These are phyloP conservation scores for Arvicanthis niloticus DNA, from an alignment of 2,113 vertebrate species.

Conservation along the genomic window DNA sequence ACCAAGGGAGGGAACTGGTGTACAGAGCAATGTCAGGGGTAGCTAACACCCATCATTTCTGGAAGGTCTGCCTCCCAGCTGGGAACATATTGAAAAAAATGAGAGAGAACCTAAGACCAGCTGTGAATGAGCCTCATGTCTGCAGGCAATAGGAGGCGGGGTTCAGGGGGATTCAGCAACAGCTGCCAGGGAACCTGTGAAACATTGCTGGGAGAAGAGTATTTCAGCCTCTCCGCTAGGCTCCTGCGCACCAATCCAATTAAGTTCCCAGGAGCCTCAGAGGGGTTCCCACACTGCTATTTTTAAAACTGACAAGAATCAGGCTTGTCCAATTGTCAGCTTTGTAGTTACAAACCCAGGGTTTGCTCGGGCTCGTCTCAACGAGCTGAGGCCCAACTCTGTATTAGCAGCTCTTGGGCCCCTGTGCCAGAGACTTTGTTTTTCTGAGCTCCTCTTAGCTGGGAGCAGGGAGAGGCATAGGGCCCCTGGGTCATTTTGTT, in stretches of 20 bases:
- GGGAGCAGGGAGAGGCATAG: neutral
- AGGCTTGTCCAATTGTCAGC: slow-evolving; percentile 58
- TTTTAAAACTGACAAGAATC: slow-evolving; percentile 81
- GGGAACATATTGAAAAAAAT: neutral
- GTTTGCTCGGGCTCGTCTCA: slow-evolving; percentile 77
- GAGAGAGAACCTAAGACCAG: neutral
- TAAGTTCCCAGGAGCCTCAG: slow-evolving; percentile 59
- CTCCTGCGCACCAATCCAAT: slow-evolving; percentile 20
- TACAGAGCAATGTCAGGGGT: neutral
- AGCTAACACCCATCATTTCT: neutral
- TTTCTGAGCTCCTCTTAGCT: neutral
- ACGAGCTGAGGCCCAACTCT: neutral
- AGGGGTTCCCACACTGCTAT: slow-evolving; percentile 79
- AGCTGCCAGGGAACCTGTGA: neutral
- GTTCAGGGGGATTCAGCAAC: neutral
- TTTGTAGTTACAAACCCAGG: slow-evolving; percentile 1
- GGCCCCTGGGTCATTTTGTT: neutral
- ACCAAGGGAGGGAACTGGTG: accelerated
- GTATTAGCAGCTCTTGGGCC: neutral
- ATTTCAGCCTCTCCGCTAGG: neutral
- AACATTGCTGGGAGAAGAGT: neutral
- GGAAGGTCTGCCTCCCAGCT: neutral
- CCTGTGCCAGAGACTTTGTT: slow-evolving; percentile 17
- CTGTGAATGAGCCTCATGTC: neutral
- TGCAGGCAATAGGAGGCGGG: too few species aligned